Percentiles rank a stretch among this genome's conserved stretches.
These are phyloP conservation scores for Drosophila subpulchrella DNA, from an alignment of 1,140 invertebrate species.

Conservation along the genomic window DNA sequence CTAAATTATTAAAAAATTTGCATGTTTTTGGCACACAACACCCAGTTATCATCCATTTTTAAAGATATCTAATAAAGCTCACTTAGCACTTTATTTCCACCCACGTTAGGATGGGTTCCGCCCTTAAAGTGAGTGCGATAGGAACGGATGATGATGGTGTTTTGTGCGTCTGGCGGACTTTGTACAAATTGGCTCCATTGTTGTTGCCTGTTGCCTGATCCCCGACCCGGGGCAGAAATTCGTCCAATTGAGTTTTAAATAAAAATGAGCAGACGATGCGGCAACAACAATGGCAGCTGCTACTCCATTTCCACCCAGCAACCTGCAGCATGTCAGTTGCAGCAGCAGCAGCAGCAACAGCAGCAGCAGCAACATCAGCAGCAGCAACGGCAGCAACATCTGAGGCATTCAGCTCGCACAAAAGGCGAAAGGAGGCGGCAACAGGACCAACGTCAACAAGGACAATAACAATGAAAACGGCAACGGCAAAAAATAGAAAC, in stretches of 20 bases:
- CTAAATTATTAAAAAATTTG: background rate
- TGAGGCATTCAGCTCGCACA: conserved; percentile 58
- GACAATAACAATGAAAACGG: conserved; percentile 54
- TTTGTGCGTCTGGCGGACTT: conserved; percentile 39
- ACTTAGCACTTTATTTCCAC: conserved; percentile 17
- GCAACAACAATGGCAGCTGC: conserved; percentile 29
- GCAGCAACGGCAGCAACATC: conserved; percentile 30
- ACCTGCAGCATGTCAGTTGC: conserved; percentile 58
- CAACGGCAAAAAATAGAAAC: conserved; percentile 54
- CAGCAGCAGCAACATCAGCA: conserved; percentile 28
- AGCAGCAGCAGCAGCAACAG: conserved; percentile 24
- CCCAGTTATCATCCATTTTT: background rate
- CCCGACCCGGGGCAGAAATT: conserved; percentile 43
- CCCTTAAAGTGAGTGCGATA: conserved; percentile 7
- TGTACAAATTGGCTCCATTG: conserved; percentile 50
- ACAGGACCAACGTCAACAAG: conserved; percentile 60
- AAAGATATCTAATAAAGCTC: background rate
- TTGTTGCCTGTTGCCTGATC: conserved; percentile 31
- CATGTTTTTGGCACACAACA: too few species aligned
- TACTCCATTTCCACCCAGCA: conserved; percentile 21
- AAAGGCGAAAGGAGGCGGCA: conserved; percentile 51
- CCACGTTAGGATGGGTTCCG: background rate
- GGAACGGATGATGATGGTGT: conserved; percentile 16
- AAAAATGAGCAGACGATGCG: conserved; percentile 52
- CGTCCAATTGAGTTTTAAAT: conserved; percentile 56